Percentiles rank a stretch among this genome's conserved stretches.
Evolutionary conservation across 2,888 invertebrate genomes (phyloP).

Genomic region (Bimastos eiseni): DNA sequence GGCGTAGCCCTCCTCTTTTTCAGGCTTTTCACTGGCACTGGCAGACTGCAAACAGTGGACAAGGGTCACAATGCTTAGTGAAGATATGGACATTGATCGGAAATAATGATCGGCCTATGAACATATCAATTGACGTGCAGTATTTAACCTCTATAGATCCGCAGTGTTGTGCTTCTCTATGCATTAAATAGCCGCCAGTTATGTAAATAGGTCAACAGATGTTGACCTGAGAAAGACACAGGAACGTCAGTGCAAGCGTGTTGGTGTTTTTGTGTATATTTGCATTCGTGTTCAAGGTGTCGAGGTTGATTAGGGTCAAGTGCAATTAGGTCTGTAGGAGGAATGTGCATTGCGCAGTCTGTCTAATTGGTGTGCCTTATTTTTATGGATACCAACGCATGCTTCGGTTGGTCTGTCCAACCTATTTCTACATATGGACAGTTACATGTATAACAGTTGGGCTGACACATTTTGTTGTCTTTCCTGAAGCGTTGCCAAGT

Average conservation of each 20-base stretch:
- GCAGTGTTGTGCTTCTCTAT: not conserved
- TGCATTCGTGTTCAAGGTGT: not conserved
- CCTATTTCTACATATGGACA: too few species aligned
- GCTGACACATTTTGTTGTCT: too few species aligned
- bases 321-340: not conserved
- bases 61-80: not conserved
- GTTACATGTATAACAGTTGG: too few species aligned
- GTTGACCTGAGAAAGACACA: not conserved
- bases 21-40: too few species aligned
- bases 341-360: not conserved
- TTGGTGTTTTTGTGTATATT: too few species aligned
- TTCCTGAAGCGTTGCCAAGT: too few species aligned
- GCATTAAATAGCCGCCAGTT: not conserved
- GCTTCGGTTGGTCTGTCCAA: too few species aligned
- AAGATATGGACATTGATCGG: not conserved
- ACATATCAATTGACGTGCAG: not conserved
- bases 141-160: too few species aligned
- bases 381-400: not conserved
- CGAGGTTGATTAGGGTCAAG: not conserved
- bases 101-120: not conserved
- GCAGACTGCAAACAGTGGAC: too few species aligned
- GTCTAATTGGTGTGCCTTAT: not conserved
- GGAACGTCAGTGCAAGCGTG: not conserved
- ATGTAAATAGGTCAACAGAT: slow-evolving; percentile 13
- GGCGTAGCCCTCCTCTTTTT: too few species aligned